phyloP scores from a whole-genome alignment of 2,888 invertebrate genomes.

The Elaeidobius kamerunicus region DNA sequence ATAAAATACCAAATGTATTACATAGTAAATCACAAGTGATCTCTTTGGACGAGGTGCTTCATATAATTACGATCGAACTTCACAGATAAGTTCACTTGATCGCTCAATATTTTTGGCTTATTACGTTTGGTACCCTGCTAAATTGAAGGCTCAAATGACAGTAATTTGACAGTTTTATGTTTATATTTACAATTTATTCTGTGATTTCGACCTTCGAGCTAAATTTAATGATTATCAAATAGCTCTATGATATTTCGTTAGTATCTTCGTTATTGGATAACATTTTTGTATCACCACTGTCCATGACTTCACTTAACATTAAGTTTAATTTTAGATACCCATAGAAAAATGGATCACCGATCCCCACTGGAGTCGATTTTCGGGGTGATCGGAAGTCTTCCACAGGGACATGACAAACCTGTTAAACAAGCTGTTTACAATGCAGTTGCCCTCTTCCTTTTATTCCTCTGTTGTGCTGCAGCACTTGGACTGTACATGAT shows the following conservation, averaged over 20 bases:
- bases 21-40: too few species aligned
- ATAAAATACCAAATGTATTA: too few species aligned
- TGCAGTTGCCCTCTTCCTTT: conserved; percentile 75
- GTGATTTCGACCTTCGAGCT: conserved; percentile 12
- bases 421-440: conserved; percentile 90
- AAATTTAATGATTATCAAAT: conserved; percentile 29
- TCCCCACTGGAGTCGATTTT: conserved; percentile 68
- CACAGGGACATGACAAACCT: conserved; percentile 82
- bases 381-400: conserved; percentile 64
- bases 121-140: too few species aligned
- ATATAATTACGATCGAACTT: too few species aligned
- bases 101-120: too few species aligned
- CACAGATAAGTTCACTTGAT: too few species aligned
- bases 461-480: conserved; percentile 65
- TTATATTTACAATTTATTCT: conserved; percentile 5
- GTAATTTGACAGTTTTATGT: conserved; percentile 2
- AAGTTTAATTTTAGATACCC: conserved; percentile 16
- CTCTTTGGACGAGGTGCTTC: too few species aligned
- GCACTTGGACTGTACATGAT: conserved; percentile 79
- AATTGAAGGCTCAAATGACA: too few species aligned
- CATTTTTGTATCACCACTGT: neutral
- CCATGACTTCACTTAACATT: neutral
- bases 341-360: conserved; percentile 45
- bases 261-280: conserved; percentile 4
- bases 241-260: conserved; percentile 24